Evolutionary conservation across 2,888 invertebrate genomes (phyloP), one percentile per base, ranked within the genome.

Genomic region (Trissonchulus sp.): DNA sequence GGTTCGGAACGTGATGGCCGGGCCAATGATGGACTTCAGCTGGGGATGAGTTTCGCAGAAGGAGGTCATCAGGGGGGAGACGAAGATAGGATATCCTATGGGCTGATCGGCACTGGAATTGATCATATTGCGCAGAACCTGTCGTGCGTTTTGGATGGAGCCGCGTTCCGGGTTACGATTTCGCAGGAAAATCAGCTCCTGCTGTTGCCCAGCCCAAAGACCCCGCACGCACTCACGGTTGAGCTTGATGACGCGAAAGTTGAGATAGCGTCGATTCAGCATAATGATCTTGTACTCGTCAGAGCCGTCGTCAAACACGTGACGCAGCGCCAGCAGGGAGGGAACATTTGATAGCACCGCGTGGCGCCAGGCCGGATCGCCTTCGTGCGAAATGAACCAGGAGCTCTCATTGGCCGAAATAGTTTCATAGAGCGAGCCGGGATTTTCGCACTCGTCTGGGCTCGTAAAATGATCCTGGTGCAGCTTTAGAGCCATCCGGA

Each of bases 101-200:
- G 97, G 98, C 86, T 97, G 97, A 88, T 98, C 98, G 87, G 97
- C 98, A 23, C 97, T 97, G 28, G 97, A 98, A 88, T 99, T 99
- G 81, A 99, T 99, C 84, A 99, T 98, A 86, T 99, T 99, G n/a
- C 97, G 89, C 37, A 95, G 87, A 0, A 94, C 94, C 84, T 95
- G 95, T 85, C 97, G 95, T 15, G 98, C 98, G 86, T 99, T 99
- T 88, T 99, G 99, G 84, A 99, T 99, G 83, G 95, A 95, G 33
- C 99, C 97, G 23, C 98, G 88, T 85, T 99, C 99, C 0, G 98
- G 97, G 87, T 99, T 98, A 63, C 97, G 88, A 86, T 99, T 99
- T 75, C 98, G 88, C 77, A 99, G 87, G 85, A 96, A 99, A 36
- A 98, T 93, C 60, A 99, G 87, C 85, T 99, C 87, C 76, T 99